These are phyloP conservation scores for Coregonus suidteri DNA, from an alignment of 2,797 vertebrate species.

Conservation along the genomic window DNA sequence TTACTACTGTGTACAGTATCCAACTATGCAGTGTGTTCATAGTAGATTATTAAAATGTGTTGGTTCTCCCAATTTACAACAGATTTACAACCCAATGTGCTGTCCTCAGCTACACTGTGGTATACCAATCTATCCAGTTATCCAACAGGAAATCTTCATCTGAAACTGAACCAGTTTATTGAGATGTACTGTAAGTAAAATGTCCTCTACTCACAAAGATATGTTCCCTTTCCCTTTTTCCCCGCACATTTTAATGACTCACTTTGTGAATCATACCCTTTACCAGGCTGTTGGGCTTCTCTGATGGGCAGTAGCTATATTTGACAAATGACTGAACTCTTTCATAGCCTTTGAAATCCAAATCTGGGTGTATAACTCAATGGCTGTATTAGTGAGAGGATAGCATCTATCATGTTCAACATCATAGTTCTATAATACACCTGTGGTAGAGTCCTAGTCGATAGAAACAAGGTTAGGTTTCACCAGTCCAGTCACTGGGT, in stretches of 20 bases:
- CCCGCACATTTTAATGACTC: conserved; percentile 21
- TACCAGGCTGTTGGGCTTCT: conserved; percentile 19
- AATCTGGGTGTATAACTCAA: conserved; percentile 23
- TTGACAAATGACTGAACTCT: conserved; percentile 42
- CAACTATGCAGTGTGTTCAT: background rate
- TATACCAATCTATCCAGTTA: background rate
- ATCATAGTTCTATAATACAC: conserved; percentile 42
- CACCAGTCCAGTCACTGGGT: background rate
- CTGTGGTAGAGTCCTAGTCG: conserved; percentile 40
- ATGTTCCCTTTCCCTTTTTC: conserved; percentile 8
- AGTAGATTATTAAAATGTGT: background rate
- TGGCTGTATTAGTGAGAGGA: conserved; percentile 32
- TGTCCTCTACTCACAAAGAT: no score
- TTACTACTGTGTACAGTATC: no score
- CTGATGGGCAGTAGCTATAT: conserved; percentile 11
- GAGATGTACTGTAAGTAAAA: background rate
- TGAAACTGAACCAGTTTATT: background rate
- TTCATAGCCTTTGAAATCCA: conserved; percentile 41
- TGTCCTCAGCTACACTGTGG: background rate
- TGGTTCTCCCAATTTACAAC: background rate
- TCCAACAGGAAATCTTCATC: background rate
- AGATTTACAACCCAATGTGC: background rate
- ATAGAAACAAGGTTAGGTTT: conserved; percentile 50
- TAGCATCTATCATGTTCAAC: conserved; percentile 51
- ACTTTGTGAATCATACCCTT: conserved; percentile 14